Base-by-base conservation (phyloP, 2,113 vertebrate genomes). In the Alouatta palliata region DNA sequence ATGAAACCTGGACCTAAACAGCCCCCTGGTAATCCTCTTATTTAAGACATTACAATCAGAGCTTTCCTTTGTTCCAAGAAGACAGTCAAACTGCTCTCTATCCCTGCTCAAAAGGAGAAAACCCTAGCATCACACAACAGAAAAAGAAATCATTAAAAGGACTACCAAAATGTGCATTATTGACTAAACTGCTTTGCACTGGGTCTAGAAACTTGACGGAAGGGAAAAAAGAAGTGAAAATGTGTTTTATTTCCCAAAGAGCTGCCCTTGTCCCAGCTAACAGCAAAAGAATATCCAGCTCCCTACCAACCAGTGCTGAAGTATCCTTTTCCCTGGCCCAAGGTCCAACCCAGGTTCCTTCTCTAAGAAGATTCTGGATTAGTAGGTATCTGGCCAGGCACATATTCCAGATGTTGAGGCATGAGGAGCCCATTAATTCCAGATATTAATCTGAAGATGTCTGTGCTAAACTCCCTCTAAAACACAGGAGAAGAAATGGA, bases 191-290 rank as follows among this genome's bases (percentile, higher is more conserved):
- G n/a, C 75, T 94, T 83, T 93, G 32, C 61, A 52, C n/a, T 32
- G 8, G 40, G 27, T 79, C n/a, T 77, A 93, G 70, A 87, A 77
- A 95, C 21, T 82, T 87, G 40, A 52, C 16, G 85, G 47, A 66
- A 87, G 40, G 77, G 12, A 61, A 56, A 77, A 58, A 66, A 54
- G 6, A 17, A 79, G 19, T 3, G 40, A 61, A 93, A 91, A 84
- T 91, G 40, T 79, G 61, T 88, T 77, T 91, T 73, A 73, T 91
- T 79, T 87, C 93, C 45, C 16, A 49, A 93, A 77, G 82, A 87
- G 17, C 45, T 61, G 35, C 27, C 35, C 52, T 66, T 64, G 66
- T 21, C 19, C 81, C 16, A n/a, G 54, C 13, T 71, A 82, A 82
- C 5, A 90, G 61, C 3, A 23, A 54, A 88, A 13, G 56, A 77